These are phyloP conservation scores for Portunus trituberculatus DNA, from an alignment of 1,140 invertebrate species.

Conservation along the genomic window DNA sequence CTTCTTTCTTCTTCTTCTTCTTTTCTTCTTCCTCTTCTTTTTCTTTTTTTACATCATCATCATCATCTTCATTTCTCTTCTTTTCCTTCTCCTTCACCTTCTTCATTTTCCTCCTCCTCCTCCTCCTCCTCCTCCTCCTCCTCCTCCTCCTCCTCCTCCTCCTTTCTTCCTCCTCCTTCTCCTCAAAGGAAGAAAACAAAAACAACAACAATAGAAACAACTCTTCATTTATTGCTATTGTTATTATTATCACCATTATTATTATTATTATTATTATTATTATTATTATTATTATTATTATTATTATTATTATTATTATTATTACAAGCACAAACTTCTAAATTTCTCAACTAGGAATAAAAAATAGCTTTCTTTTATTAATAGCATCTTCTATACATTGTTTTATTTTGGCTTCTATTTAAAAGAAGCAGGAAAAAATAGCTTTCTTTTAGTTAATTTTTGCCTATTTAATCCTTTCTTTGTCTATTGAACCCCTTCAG, in stretches of 20 bases:
- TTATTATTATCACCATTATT: no score
- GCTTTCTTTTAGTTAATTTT: no score
- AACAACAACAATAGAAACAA: no score
- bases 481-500: no score
- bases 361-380: no score
- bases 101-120: neutral
- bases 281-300: neutral
- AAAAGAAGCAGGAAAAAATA: no score
- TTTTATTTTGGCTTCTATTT: no score
- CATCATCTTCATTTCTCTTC: neutral
- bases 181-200: neutral
- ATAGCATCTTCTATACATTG: no score
- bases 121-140: neutral
- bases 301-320: neutral
- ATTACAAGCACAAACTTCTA: neutral
- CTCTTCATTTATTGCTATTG: no score
- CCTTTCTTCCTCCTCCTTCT: neutral
- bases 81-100: neutral
- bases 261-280: neutral
- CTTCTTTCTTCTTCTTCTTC: conserved; percentile 12
- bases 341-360: no score
- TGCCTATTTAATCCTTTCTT: no score
- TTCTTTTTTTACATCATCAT: neutral
- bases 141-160: neutral
- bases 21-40: neutral